Evolutionary conservation across 2,113 vertebrate species (phyloP).

Genomic region (Fulica atra): DNA sequence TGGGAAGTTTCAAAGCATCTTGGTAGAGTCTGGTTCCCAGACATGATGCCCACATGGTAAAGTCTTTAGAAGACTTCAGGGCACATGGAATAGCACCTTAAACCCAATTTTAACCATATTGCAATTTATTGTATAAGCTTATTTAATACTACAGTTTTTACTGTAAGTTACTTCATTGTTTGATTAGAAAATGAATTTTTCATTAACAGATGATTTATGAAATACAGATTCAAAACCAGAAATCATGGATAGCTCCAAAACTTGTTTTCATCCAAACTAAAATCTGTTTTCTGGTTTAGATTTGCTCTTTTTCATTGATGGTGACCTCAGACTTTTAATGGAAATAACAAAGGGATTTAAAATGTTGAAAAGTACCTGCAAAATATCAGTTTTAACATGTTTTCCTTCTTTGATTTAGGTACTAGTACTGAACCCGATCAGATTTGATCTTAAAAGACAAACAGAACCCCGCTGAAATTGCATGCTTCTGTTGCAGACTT

Average conservation of each 20-base stretch:
- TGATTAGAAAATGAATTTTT: slow-evolving; percentile 42
- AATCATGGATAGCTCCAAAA: neutral
- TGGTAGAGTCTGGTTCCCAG: slow-evolving; percentile 97
- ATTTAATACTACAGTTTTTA: slow-evolving; percentile 48
- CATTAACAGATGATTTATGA: neutral
- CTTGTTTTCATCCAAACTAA: neutral
- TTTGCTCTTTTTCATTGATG: slow-evolving; percentile 1
- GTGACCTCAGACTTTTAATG: neutral
- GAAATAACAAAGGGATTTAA: neutral
- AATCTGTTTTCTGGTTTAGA: neutral
- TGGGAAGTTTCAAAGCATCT: slow-evolving; percentile 98
- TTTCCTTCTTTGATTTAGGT: neutral
- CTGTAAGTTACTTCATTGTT: slow-evolving; percentile 30
- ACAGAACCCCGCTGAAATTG: neutral
- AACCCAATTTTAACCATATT: slow-evolving; percentile 43
- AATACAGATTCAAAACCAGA: neutral
- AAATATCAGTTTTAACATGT: neutral
- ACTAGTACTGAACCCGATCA: neutral
- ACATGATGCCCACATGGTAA: slow-evolving; percentile 99
- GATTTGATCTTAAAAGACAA: neutral
- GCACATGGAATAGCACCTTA: slow-evolving; percentile 66
- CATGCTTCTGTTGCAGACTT: neutral
- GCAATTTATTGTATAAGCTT: slow-evolving; percentile 44
- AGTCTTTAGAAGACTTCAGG: slow-evolving; percentile 10
- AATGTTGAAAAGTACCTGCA: neutral